Evolutionary conservation across 2,113 vertebrate species (phyloP).

Genomic region (Anolis sagrei): DNA sequence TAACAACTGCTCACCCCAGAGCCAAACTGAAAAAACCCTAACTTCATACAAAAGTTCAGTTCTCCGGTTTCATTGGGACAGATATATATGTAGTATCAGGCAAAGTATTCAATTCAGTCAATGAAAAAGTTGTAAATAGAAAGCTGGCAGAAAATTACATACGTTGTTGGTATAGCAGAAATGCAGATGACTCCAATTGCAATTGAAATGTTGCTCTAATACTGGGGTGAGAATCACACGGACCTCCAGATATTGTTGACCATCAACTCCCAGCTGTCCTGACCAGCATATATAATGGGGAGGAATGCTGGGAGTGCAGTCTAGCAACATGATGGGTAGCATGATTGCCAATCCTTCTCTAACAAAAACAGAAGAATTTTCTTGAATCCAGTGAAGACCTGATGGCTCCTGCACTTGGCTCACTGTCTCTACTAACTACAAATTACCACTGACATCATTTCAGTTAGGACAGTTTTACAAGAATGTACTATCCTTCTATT

Average conservation of each 20-base stretch:
- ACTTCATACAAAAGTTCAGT: background rate
- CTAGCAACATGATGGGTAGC: no score
- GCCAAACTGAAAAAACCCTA: background rate
- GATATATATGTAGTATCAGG: background rate
- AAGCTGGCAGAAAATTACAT: background rate
- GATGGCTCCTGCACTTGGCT: background rate
- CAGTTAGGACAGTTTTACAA: background rate
- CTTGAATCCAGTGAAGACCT: background rate
- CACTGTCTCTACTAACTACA: background rate
- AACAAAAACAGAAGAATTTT: background rate
- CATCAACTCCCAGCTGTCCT: no score
- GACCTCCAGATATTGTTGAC: no score
- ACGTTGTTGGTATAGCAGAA: background rate
- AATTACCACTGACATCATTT: background rate
- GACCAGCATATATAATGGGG: no score
- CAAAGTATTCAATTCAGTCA: background rate
- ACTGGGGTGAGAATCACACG: no score
- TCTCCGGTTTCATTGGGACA: background rate
- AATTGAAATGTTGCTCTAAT: background rate
- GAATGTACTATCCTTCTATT: background rate
- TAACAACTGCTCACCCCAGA: background rate
- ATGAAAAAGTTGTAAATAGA: background rate
- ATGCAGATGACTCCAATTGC: background rate
- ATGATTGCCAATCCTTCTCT: no score
- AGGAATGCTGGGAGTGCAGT: no score